Evolutionary conservation across 2,888 invertebrate genomes (phyloP).

Genomic region (Drosophila leonis): DNA sequence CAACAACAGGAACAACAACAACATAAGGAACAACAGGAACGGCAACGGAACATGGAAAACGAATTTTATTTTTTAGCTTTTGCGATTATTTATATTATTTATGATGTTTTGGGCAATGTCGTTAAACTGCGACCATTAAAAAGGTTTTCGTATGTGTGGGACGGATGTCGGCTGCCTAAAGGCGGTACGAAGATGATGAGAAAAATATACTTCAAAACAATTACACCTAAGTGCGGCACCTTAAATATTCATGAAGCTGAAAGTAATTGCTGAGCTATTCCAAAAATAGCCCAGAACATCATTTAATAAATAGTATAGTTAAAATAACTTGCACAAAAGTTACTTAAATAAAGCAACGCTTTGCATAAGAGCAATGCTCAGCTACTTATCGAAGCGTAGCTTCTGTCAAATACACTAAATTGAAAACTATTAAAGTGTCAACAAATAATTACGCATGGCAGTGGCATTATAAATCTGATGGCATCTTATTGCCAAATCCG

Average conservation of each 20-base stretch:
- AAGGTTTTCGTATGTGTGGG: slow-evolving; percentile 35
- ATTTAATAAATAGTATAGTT: background rate
- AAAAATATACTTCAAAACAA: slow-evolving; percentile 59
- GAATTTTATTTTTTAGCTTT: slow-evolving; percentile 65
- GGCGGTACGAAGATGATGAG: slow-evolving; percentile 15
- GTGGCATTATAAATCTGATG: slow-evolving; percentile 69
- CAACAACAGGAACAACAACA: background rate
- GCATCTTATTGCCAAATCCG: slow-evolving; percentile 69
- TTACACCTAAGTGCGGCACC: slow-evolving; percentile 66
- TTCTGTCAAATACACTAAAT: slow-evolving; percentile 37
- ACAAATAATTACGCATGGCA: slow-evolving; percentile 75
- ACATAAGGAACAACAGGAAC: background rate
- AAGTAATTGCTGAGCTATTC: slow-evolving; percentile 24
- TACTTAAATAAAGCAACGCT: background rate
- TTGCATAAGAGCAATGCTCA: slow-evolving; percentile 1
- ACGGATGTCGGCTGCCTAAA: slow-evolving; percentile 58
- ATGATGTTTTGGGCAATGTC: slow-evolving; percentile 63
- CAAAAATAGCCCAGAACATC: background rate
- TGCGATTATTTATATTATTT: slow-evolving; percentile 76
- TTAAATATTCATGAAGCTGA: slow-evolving; percentile 68
- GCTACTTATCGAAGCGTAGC: slow-evolving; percentile 12
- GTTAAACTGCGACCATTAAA: slow-evolving; percentile 70
- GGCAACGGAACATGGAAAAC: slow-evolving; percentile 32
- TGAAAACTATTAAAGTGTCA: slow-evolving; percentile 77
- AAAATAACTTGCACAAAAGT: background rate